Percentiles rank a stretch among this genome's conserved stretches.
These are phyloP conservation scores for Scaptomyza tumidula DNA, from an alignment of 2,888 invertebrate species.

Conservation along the genomic window DNA sequence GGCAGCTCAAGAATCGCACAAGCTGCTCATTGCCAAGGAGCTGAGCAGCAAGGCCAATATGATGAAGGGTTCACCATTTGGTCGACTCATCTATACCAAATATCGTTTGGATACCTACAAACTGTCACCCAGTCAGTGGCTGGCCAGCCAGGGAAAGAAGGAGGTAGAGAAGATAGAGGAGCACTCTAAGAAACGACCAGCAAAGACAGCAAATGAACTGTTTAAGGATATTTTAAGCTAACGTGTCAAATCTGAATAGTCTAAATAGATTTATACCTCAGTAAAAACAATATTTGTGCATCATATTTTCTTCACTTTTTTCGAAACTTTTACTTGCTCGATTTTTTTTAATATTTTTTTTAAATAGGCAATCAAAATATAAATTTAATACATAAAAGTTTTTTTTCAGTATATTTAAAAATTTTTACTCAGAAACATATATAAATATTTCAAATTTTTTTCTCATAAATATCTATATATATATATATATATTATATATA, in stretches of 20 bases:
- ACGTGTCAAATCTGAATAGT: background rate
- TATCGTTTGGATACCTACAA: slow-evolving; percentile 89
- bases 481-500: too few relatives aligned
- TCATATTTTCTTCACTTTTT: too few relatives aligned
- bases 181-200: slow-evolving; percentile 50
- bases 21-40: slow-evolving; percentile 88
- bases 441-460: too few relatives aligned
- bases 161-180: slow-evolving; percentile 24
- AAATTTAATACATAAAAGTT: too few relatives aligned
- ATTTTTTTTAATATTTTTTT: too few relatives aligned
- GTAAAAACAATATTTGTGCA: too few relatives aligned
- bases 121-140: slow-evolving; percentile 90
- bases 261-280: slow-evolving; percentile 18
- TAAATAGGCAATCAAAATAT: too few relatives aligned
- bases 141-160: slow-evolving; percentile 72
- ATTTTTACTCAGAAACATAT: too few relatives aligned
- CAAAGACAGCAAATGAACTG: slow-evolving; percentile 64
- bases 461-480: too few relatives aligned
- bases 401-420: too few relatives aligned
- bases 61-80: slow-evolving; percentile 88
- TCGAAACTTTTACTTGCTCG: too few relatives aligned
- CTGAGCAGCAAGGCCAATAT: slow-evolving; percentile 88
- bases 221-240: slow-evolving; percentile 78
- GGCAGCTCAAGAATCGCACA: slow-evolving; percentile 87
- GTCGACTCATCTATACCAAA: slow-evolving; percentile 89